Evolutionary conservation across 2,888 invertebrate genomes (phyloP).

Genomic region (Dinocampus coccinellae): DNA sequence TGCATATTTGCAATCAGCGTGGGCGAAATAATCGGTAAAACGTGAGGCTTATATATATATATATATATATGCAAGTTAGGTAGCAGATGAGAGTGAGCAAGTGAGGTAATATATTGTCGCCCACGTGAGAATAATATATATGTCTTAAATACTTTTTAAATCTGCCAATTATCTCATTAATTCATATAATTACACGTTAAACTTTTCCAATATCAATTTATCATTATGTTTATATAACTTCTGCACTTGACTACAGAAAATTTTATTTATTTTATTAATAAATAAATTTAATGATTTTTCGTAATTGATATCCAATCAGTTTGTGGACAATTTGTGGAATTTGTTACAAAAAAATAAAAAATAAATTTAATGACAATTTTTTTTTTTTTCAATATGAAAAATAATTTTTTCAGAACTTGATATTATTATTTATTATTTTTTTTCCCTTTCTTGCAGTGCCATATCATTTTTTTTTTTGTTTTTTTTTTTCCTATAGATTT

Average conservation of each 20-base stretch:
- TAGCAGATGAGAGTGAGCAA: background rate
- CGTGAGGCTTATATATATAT: background rate
- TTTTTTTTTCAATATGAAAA: background rate
- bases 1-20: background rate
- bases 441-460: no score
- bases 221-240: background rate
- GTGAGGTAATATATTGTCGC: background rate
- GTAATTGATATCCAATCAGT: background rate
- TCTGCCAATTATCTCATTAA: conserved; percentile 11
- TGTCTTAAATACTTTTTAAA: background rate
- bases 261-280: no score
- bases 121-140: background rate
- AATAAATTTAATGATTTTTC: no score
- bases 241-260: no score
- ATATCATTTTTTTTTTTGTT: background rate
- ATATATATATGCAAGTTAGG: background rate
- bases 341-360: background rate
- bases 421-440: background rate
- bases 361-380: no score
- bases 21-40: background rate
- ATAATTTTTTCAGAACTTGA: background rate
- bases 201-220: conserved; percentile 4
- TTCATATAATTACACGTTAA: conserved; percentile 1
- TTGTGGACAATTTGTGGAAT: background rate
- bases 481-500: background rate